phyloP scores from a whole-genome alignment of 2,888 invertebrate species.

The Andrena trimmerana region DNA sequence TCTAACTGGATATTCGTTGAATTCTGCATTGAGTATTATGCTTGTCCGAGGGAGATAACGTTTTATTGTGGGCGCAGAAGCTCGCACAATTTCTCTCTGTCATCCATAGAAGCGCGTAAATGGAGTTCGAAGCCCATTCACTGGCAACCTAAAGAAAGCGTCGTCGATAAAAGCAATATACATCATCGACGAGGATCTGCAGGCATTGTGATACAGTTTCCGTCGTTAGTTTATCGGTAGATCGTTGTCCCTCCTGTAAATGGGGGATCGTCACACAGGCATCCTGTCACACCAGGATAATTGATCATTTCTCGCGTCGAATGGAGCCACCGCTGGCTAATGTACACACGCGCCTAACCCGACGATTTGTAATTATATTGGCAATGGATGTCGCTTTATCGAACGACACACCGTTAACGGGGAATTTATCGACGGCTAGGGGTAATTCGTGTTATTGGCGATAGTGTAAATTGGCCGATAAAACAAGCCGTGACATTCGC shows the following conservation, averaged over 20 bases:
- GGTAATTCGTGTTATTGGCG: slow-evolving; percentile 35
- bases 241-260: slow-evolving; percentile 38
- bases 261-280: slow-evolving; percentile 33
- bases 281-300: slow-evolving; percentile 48
- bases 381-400: slow-evolving; percentile 40
- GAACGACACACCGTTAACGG: slow-evolving; percentile 29
- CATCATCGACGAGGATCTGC: not conserved
- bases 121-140: not conserved
- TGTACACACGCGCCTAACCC: slow-evolving; percentile 22
- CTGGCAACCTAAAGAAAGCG: not conserved
- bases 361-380: slow-evolving; percentile 56
- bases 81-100: slow-evolving; percentile 5
- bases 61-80: not conserved
- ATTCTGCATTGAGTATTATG: too few species aligned
- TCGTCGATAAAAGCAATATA: not conserved
- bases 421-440: slow-evolving; percentile 37
- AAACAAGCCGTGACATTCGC: slow-evolving; percentile 23
- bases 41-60: not conserved
- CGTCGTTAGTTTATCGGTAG: slow-evolving; percentile 32
- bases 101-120: not conserved
- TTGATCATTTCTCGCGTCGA: slow-evolving; percentile 59
- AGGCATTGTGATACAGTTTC: slow-evolving; percentile 24
- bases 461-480: slow-evolving; percentile 21
- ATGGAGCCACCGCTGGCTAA: slow-evolving; percentile 36
- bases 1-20: too few species aligned